Conservation (phyloP, 2,888 invertebrate species). For the Hylaea fasciaria region DNA sequence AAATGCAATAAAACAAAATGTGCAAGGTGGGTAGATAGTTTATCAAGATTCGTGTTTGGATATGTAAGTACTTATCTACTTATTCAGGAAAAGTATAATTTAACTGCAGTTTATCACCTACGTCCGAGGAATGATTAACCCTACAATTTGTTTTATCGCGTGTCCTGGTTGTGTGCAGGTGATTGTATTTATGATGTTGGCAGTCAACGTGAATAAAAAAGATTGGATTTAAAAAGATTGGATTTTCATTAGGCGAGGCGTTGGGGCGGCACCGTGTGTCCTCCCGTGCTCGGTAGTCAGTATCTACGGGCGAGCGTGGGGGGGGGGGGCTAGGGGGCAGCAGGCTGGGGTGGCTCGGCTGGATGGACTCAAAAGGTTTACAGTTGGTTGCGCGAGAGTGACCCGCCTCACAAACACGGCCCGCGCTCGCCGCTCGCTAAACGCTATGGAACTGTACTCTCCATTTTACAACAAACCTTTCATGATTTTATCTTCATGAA, state of each 20-base stretch:
- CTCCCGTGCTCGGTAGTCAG: slow-evolving; percentile 51
- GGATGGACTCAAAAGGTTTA: slow-evolving; percentile 82
- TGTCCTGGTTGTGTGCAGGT: slow-evolving; percentile 7
- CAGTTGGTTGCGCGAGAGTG: slow-evolving; percentile 83
- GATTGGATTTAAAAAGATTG: slow-evolving; percentile 80
- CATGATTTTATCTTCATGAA: slow-evolving; percentile 53
- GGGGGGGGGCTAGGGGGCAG: slow-evolving; percentile 34
- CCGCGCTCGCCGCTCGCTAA: slow-evolving; percentile 60
- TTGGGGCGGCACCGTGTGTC: slow-evolving; percentile 79
- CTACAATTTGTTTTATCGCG: slow-evolving; percentile 3
- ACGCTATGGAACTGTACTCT: slow-evolving; percentile 66
- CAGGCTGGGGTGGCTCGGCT: slow-evolving; percentile 62
- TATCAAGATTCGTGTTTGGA: slow-evolving; percentile 4
- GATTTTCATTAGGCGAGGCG: slow-evolving; percentile 83
- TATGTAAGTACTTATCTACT: too few relatives aligned
- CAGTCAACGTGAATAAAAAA: slow-evolving; percentile 67
- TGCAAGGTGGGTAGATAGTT: neutral
- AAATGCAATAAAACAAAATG: slow-evolving; percentile 13
- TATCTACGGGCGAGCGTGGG: slow-evolving; percentile 59
- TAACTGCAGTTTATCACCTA: neutral
- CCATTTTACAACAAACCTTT: slow-evolving; percentile 58
- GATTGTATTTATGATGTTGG: slow-evolving; percentile 57
- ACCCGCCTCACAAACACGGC: slow-evolving; percentile 82
- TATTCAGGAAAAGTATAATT: neutral
- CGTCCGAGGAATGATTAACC: slow-evolving; percentile 4